Conservation (phyloP, 2,113 vertebrate species). For the Dinomys branickii region DNA sequence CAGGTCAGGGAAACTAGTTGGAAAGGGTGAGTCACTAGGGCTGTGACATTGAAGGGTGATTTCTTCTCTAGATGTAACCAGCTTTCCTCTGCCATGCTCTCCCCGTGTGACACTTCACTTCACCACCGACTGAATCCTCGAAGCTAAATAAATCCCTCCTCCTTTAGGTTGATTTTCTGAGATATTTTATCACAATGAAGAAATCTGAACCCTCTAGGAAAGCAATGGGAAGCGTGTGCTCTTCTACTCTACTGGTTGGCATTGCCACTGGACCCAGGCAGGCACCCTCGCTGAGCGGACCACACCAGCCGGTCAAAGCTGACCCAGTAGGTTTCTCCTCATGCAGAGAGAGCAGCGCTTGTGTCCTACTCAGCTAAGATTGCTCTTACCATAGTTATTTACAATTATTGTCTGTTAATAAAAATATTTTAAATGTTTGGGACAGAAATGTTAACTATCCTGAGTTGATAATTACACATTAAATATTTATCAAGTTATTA, state of each 20-base stretch:
- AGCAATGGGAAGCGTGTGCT: not conserved
- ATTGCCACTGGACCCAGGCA: accelerated
- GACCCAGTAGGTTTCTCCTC: not conserved
- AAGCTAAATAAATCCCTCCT: not conserved
- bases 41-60: not conserved
- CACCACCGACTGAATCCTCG: not conserved
- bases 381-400: not conserved
- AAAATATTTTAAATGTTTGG: not conserved
- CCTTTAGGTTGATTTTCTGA: not conserved
- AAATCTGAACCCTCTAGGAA: not conserved
- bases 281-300: not conserved
- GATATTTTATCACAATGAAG: not conserved
- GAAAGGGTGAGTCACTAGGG: not conserved
- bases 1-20: not conserved
- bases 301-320: not conserved
- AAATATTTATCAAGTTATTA: not conserved
- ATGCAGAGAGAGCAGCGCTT: accelerated
- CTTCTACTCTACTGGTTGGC: not conserved
- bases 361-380: not conserved
- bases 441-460: not conserved
- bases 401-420: not conserved
- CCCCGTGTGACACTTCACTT: not conserved
- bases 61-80: not conserved
- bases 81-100: not conserved
- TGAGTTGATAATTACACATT: not conserved